Base-by-base conservation (phyloP, 2,888 invertebrate genomes). In the Oegoconia quadripuncta region DNA sequence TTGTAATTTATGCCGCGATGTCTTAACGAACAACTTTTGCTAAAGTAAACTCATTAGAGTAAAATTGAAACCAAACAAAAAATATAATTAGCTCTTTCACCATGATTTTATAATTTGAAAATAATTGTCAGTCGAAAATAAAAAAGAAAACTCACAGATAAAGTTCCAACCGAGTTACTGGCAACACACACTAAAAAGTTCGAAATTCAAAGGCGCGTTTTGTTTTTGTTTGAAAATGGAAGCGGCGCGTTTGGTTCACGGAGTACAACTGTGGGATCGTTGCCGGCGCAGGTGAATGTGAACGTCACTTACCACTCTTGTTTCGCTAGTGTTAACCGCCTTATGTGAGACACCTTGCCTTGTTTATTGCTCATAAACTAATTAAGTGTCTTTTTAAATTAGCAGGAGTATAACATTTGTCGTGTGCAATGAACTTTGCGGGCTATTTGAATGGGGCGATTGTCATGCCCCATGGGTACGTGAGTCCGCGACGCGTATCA, bases 361-460 rank as follows among this genome's bases (percentile, higher is more conserved):
- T 55, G 60, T 55, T 52, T 49, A 60, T 44, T 42, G 46, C 48
- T 47, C 42, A 55, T 54, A 51, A 55, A 55, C 55, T 48, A 57
- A 64, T 46, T 42, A 48, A 48, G 45, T 52, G 52, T 41, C 76
- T 79, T 42, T 54, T 68, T 38, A 66, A 82, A 63, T 73, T 59
- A 53, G 66, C 67, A 65, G 79, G 69, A 54, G 57, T 74, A 65
- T 71, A 73, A n/a, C n/a, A n/a, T n/a, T n/a, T 58, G 66, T 52
- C 46, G 58, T 83, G 82, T 75, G 73, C 84, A 64, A 75, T 86
- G 86, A 86, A 86, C 86, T 82, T 83, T 76, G 70, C 69, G 65
- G 70, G 64, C 66, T 68, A 70, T 74, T 74, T 78, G 65, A 75
- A 71, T 67, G 67, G 56, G 55, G 50, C 58, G 44, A 71, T 77